A percentile compares a stretch with the other conserved stretches of the same genome.
phyloP scores from a whole-genome alignment of 2,797 vertebrate species.

The Pteronotus mesoamericanus region DNA sequence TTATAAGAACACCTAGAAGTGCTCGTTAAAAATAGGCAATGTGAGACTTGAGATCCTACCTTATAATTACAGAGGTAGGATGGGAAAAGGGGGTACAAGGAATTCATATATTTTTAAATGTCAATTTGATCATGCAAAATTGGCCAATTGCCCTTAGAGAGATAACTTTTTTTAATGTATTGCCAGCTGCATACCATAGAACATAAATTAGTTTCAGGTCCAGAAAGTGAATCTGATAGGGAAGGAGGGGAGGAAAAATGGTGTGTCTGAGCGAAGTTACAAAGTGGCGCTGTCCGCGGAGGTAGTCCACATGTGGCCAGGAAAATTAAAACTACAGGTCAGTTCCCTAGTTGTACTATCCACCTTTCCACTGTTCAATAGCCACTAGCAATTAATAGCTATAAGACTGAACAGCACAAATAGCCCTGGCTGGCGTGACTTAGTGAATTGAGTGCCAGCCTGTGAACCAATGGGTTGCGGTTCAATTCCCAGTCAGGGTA shows the following conservation, averaged over 20 bases:
- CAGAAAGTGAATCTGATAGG: not conserved
- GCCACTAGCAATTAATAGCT: not conserved
- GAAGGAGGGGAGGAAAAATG: not conserved
- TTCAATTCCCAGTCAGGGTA: too few species aligned
- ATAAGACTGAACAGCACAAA: not conserved
- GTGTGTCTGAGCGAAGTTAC: not conserved
- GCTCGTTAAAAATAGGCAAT: not conserved
- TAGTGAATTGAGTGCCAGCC: too few species aligned
- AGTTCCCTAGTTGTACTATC: not conserved
- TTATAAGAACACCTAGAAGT: not conserved
- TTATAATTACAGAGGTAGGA: not conserved
- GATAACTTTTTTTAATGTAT: not conserved
- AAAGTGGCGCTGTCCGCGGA: not conserved
- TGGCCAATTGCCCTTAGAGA: not conserved
- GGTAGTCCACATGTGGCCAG: not conserved
- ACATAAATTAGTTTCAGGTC: not conserved
- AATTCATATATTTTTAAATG: not conserved
- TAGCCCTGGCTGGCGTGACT: too few species aligned
- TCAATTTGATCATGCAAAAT: not conserved
- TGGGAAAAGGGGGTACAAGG: not conserved
- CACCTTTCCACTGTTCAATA: not conserved
- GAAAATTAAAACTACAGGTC: not conserved
- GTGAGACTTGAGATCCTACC: not conserved
- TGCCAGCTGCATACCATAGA: not conserved
- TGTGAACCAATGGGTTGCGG: too few species aligned